Conservation (phyloP, 1,140 invertebrate genomes). For the Penaeus vannamei region DNA sequence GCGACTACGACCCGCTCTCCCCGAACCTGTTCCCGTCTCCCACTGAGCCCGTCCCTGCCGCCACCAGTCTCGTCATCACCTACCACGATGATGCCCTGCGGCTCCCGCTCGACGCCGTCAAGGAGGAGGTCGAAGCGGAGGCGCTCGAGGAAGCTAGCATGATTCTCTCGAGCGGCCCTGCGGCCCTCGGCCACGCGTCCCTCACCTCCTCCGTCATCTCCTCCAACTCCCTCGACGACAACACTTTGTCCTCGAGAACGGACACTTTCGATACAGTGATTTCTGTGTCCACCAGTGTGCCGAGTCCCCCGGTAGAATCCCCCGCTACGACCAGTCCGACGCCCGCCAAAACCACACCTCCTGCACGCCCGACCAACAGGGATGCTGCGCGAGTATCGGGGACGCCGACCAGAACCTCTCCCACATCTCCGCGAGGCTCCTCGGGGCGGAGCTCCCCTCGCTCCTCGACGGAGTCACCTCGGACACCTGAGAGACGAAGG, state of each 20-base stretch:
- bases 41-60: conserved; percentile 24
- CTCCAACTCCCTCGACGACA: conserved; percentile 47
- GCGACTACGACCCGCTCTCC: conserved; percentile 6
- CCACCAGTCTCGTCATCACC: conserved; percentile 40
- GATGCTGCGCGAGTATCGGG: conserved; percentile 35
- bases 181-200: conserved; percentile 47
- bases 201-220: conserved; percentile 62
- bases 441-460: conserved; percentile 46
- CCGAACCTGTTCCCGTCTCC: conserved; percentile 43
- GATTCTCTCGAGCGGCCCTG: conserved; percentile 54
- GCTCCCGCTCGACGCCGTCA: conserved; percentile 63
- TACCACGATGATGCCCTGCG: conserved; percentile 63
- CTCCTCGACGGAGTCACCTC: conserved; percentile 33
- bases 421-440: conserved; percentile 50
- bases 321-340: neutral
- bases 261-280: conserved; percentile 62
- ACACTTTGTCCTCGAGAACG: conserved; percentile 60
- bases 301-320: conserved; percentile 12
- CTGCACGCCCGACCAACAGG: conserved; percentile 28
- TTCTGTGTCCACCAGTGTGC: conserved; percentile 25
- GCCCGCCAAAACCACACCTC: conserved; percentile 3
- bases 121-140: conserved; percentile 67
- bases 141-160: conserved; percentile 63
- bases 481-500: conserved; percentile 47
- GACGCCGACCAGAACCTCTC: conserved; percentile 38